Evolutionary conservation across 2,113 vertebrate genomes (phyloP).

Genomic region (Grus americana): DNA sequence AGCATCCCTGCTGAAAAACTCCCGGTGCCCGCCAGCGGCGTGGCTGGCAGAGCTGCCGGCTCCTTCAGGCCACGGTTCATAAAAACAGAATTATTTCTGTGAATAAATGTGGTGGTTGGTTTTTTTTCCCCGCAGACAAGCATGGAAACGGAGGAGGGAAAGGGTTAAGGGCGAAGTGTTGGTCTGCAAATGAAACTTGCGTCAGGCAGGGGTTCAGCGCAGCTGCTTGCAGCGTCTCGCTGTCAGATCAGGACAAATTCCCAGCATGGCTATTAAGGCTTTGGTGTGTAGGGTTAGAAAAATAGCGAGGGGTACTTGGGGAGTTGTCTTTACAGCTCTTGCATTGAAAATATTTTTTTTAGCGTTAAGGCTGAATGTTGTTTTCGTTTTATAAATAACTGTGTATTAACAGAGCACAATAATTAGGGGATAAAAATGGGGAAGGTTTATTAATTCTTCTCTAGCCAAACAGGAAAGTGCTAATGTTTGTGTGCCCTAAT

Average conservation of each 20-base stretch:
- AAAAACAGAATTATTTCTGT: neutral
- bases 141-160: constrained; percentile 8
- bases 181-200: constrained; percentile 53
- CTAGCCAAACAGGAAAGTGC: constrained; percentile 47
- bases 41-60: neutral
- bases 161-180: constrained; percentile 53
- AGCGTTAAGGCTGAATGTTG: constrained; percentile 4
- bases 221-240: constrained; percentile 45
- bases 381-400: constrained; percentile 45
- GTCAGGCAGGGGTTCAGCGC: constrained; percentile 25
- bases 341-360: constrained; percentile 43
- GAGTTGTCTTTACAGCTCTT: constrained; percentile 58
- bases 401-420: constrained; percentile 14
- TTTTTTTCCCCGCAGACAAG: neutral
- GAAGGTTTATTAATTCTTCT: constrained; percentile 53
- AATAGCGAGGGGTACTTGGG: constrained; percentile 57
- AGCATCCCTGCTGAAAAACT: neutral
- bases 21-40: rapidly evolving
- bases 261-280: constrained; percentile 67
- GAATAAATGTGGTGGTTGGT: neutral
- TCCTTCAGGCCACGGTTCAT: neutral
- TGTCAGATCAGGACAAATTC: constrained; percentile 64
- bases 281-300: constrained; percentile 67
- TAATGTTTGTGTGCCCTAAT: constrained; percentile 14
- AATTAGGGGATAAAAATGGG: constrained; percentile 40